A percentile compares a stretch with the other conserved stretches of the same genome.
Conservation (phyloP, 1,140 invertebrate species). For the Manduca sexta region DNA sequence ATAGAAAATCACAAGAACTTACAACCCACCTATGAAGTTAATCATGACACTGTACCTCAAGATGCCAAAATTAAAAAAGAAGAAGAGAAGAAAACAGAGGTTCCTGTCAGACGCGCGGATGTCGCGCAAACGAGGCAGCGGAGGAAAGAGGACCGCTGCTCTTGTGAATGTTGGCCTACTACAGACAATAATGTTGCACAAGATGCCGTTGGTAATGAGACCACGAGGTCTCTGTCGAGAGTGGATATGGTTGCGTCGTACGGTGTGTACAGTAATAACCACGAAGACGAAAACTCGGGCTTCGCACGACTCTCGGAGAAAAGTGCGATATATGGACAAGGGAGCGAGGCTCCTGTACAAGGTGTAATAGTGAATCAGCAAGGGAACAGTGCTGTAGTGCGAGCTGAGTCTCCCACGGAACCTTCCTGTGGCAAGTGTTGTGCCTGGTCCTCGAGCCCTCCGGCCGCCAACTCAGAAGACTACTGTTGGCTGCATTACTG, state of each 20-base stretch:
- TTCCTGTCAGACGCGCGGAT: conserved; percentile 47
- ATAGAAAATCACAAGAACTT: conserved; percentile 71
- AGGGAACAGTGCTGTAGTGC: conserved; percentile 66
- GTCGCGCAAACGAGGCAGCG: conserved; percentile 51
- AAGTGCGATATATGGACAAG: conserved; percentile 48
- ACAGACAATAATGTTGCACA: conserved; percentile 56
- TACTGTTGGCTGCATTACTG: conserved; percentile 67
- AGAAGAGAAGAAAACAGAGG: conserved; percentile 60
- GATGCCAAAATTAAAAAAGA: conserved; percentile 69
- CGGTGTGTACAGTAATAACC: conserved; percentile 66
- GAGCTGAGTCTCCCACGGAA: conserved; percentile 35
- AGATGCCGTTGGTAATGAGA: conserved; percentile 44
- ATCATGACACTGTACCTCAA: conserved; percentile 42
- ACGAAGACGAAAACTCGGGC: conserved; percentile 69
- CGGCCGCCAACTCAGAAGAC: conserved; percentile 60
- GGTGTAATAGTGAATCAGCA: conserved; percentile 71
- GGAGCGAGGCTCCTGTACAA: conserved; percentile 59
- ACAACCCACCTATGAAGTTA: conserved; percentile 50
- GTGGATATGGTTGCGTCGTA: conserved; percentile 72
- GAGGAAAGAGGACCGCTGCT: conserved; percentile 68
- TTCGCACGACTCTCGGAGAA: conserved; percentile 64
- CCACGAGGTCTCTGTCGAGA: conserved; percentile 60
- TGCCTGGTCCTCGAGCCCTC: conserved; percentile 30
- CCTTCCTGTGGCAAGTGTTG: conserved; percentile 49
- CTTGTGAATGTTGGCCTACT: conserved; percentile 71